Evolutionary conservation across 2,888 invertebrate genomes (phyloP).

Genomic region (Chalcis sispes): DNA sequence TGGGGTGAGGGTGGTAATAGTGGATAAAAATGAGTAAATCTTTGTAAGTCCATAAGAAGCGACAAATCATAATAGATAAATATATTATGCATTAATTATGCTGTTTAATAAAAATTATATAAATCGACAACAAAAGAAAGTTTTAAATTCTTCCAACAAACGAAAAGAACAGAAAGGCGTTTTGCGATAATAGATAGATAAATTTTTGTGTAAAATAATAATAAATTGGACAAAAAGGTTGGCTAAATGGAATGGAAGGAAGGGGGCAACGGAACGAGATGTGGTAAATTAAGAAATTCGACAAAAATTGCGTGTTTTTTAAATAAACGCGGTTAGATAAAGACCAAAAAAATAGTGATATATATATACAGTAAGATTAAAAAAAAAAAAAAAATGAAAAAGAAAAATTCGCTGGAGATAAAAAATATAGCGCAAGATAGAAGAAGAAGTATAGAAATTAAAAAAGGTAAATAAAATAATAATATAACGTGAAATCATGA

Average conservation of each 20-base stretch:
- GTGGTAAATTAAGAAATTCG: conserved; percentile 24
- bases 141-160: conserved; percentile 41
- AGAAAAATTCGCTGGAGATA: conserved; percentile 2
- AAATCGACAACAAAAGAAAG: conserved; percentile 33
- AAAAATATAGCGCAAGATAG: conserved; percentile 51
- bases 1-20: not conserved
- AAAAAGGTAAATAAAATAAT: conserved; percentile 46
- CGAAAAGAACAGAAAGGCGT: conserved; percentile 29
- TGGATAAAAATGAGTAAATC: conserved; percentile 11
- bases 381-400: conserved; percentile 17
- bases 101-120: conserved; percentile 30
- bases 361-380: conserved; percentile 2
- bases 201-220: not conserved
- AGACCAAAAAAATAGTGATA: not conserved
- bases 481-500: conserved; percentile 63
- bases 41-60: conserved; percentile 51
- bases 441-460: conserved; percentile 57
- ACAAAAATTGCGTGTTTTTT: conserved; percentile 42
- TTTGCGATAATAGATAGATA: conserved; percentile 10
- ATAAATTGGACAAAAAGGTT: not conserved
- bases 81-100: conserved; percentile 3
- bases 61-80: conserved; percentile 46
- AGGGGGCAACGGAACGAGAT: not conserved
- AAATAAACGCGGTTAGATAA: conserved; percentile 4
- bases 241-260: not conserved